Evolutionary conservation across 2,113 vertebrate species (phyloP), one percentile per base, ranked within the genome.

Genomic region (Gallinago jamesoni): DNA sequence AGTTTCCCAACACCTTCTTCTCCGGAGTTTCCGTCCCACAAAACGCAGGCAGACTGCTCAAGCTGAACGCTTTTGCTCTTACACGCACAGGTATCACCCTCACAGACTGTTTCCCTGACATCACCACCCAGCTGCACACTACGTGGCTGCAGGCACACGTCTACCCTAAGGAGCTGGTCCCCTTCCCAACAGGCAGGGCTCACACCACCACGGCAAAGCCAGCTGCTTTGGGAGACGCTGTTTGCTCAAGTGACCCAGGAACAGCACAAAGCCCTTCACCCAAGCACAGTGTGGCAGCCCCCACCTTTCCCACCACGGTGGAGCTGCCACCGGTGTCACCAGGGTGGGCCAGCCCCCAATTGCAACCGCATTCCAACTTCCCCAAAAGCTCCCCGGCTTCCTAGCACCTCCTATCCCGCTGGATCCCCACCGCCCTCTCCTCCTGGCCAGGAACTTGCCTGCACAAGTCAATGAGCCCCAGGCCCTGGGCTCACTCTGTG

Each of bases 301-400:
- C 28, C 50, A 82, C 39, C 68, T 78, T 60, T 24, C 68, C 79
- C 7, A 4, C 68, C 53, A 60, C 10, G 3, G 56, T 35, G 45
- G 47, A 88, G 52, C 8, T 2, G 70, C 23, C 35, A 17, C 23
- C 86, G 6, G 0, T 55, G 63, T 48, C n/a, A 45, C n/a, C 13
- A 82, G 77, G 30, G 68, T 0, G 1, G 33, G 39, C 63, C 27
- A 64, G 45, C 37, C 75, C 72, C 52, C 41, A 24, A 14, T 1
- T 14, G 31, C 62, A 81, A 43, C 4, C 0, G 0, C 2, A 1
- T 56, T 11, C 4, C 1, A 67, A n/a, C 35, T n/a, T 48, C 43
- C 7, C 12, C 48, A 81, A 66, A n/a, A 35, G 14, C 35, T 78
- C 39, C 41, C 30, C 50, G n/a, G 39, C 67, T 86, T 62, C 10